Conservation (phyloP, 2,113 vertebrate genomes). For the Bos indicus region DNA sequence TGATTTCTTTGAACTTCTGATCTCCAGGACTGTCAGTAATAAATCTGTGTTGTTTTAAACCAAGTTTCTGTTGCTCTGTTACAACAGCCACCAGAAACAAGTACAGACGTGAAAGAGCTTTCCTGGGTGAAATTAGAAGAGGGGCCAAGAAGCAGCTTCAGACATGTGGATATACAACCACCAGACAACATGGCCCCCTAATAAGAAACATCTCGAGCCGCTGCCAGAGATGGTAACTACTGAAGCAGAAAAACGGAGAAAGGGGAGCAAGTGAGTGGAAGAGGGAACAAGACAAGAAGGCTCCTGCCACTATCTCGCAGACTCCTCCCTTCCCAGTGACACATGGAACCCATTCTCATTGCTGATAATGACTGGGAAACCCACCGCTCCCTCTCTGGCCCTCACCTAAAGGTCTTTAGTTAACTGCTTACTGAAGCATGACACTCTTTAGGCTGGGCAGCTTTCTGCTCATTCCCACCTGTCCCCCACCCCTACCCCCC, state of each 20-base stretch:
- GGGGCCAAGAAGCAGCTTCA: background rate
- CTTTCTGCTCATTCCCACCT: background rate
- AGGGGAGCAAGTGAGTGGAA: background rate
- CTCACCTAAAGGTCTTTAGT: no score
- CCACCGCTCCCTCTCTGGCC: background rate
- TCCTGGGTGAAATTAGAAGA: background rate
- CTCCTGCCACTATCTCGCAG: accelerated
- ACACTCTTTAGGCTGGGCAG: no score
- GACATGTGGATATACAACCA: background rate
- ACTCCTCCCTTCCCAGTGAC: background rate
- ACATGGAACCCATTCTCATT: accelerated
- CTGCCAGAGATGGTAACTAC: background rate
- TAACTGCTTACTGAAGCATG: accelerated
- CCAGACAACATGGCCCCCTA: background rate
- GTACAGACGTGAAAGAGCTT: background rate
- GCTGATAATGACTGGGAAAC: background rate
- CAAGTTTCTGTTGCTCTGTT: background rate
- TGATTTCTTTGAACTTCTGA: background rate
- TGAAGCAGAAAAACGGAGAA: background rate
- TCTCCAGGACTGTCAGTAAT: background rate
- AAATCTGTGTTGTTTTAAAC: background rate
- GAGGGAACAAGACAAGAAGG: accelerated
- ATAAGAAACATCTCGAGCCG: background rate
- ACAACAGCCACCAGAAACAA: background rate
- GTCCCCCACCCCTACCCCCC: background rate